A percentile compares a stretch with the other conserved stretches of the same genome.
Evolutionary conservation across 2,113 vertebrate genomes (phyloP).

Genomic region (Mus spicilegus): DNA sequence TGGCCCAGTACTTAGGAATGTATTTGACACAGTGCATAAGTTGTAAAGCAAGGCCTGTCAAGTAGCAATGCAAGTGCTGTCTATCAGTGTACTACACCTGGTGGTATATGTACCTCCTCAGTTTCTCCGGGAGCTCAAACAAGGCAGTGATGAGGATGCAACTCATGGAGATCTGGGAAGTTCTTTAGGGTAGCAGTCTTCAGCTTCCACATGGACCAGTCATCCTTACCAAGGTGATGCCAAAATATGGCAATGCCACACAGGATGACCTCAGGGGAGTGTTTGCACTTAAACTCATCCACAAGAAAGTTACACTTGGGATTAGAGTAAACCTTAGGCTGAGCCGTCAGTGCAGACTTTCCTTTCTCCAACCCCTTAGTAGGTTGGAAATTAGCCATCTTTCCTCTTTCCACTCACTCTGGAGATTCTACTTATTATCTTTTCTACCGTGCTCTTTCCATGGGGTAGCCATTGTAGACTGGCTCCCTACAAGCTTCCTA

Average conservation of each 20-base stretch:
- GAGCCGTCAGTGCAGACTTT: too few relatives aligned
- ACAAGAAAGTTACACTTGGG: too few relatives aligned
- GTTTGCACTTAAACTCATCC: too few relatives aligned
- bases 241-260: slow-evolving; percentile 93
- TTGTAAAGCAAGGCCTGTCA: too few relatives aligned
- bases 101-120: slow-evolving; percentile 64
- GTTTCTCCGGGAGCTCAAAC: slow-evolving; percentile 95
- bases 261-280: slow-evolving; percentile 70
- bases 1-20: too few relatives aligned
- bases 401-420: slow-evolving; percentile 90
- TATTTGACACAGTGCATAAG: too few relatives aligned
- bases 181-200: slow-evolving; percentile 92
- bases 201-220: slow-evolving; percentile 92
- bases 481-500: slow-evolving; percentile 91
- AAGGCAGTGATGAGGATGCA: slow-evolving; percentile 97
- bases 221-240: slow-evolving; percentile 93
- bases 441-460: slow-evolving; percentile 91
- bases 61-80: too few relatives aligned
- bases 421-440: slow-evolving; percentile 87
- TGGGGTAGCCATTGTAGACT: slow-evolving; percentile 92
- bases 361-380: slow-evolving; percentile 83
- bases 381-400: slow-evolving; percentile 52
- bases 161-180: slow-evolving; percentile 93
- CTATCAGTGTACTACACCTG: too few relatives aligned
- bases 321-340: too few relatives aligned